These are phyloP conservation scores for Parazoanthus atlanticus DNA, from an alignment of 92 coral and sea anemone species.

Conservation along the genomic window DNA sequence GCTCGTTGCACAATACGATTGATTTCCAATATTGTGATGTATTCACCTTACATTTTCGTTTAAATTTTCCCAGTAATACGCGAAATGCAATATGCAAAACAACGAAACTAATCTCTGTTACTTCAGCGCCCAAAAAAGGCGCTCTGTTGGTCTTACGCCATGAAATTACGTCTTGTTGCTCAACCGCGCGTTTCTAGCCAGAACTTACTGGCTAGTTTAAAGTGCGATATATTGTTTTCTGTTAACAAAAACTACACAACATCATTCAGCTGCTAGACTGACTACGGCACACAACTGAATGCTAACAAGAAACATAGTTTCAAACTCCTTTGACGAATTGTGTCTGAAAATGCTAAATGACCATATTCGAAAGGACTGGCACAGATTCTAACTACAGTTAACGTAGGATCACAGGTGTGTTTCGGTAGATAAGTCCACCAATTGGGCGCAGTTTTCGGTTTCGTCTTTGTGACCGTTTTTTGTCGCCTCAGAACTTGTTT, in stretches of 20 bases:
- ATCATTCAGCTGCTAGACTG: background rate
- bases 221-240: too few relatives aligned
- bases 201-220: background rate
- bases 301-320: background rate
- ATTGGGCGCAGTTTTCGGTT: background rate
- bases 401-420: background rate
- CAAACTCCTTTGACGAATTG: background rate
- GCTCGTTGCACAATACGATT: background rate
- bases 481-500: background rate
- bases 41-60: background rate
- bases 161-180: too few relatives aligned
- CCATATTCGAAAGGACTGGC: background rate
- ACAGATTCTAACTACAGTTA: background rate
- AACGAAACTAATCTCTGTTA: too few relatives aligned
- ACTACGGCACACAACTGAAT: background rate
- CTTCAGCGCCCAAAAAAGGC: background rate
- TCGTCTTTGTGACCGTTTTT: conserved; percentile 16
- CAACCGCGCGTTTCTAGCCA: background rate
- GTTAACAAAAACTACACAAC: background rate
- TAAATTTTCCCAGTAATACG: background rate
- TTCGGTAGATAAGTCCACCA: conserved; percentile 20
- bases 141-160: background rate
- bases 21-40: background rate
- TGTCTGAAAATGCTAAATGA: background rate
- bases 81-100: too few relatives aligned